Base-by-base conservation (phyloP, 2,888 invertebrate species). In the Lepidochitona cinerea region DNA sequence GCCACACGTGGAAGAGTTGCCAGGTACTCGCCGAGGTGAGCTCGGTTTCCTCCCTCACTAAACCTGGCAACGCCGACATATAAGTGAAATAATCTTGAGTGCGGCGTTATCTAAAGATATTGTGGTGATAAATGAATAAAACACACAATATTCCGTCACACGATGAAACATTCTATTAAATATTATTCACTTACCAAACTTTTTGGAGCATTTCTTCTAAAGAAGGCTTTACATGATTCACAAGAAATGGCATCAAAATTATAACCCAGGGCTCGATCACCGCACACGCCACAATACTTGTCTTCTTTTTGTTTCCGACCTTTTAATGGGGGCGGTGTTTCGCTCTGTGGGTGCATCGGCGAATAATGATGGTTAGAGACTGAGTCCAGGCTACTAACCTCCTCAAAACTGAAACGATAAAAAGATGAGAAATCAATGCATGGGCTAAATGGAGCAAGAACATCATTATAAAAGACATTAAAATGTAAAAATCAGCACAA, bases 231-330 rank as follows among this genome's bases (percentile, higher is more conserved):
- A 81, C 90, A 90, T 0, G 89, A 89, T 82, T 90, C 90, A 79
- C 90, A 90, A n/a, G 90, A 90, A 72, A 90, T 90, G 84, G 90
- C 90, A 81, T 90, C 90, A 73, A 90, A 90, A 84, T 90, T 90
- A 84, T 90, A 90, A 37, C 90, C 90, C 32, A 90, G 86, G 6
- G 90, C 90, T 33, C 89, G 79, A 78, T 90, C 90, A 3, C 90
- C 90, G 72, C 90, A 90, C 65, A 90, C 90, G 0, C 90, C 90
- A 73, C 90, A 90, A 68, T 87, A 87, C 80, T 90, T 90, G 80
- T 90, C 90, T 77, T 90, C 90, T 74, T 90, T 90, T 76, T 86
- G 85, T 80, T 89, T 89, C 29, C 89, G 83, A 33, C 85, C 66
- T 37, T 66, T 66, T 37, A 66, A 37, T 36, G 66, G 66, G 18